Evolutionary conservation across 2,113 vertebrate genomes (phyloP), one percentile per base, ranked within the genome.

Genomic region (Neodon shergylaensis): DNA sequence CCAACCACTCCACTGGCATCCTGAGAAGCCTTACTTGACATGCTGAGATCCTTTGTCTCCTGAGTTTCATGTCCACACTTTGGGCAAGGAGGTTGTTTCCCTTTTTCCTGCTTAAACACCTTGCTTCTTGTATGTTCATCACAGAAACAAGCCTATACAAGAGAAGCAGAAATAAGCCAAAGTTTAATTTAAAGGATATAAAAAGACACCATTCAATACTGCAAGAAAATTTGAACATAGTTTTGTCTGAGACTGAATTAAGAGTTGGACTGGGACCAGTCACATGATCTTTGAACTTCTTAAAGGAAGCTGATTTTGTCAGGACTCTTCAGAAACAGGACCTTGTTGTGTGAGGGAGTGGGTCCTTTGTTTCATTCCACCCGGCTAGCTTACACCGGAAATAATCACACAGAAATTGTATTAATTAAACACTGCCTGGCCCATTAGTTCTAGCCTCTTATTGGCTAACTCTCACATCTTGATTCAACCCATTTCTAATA

Each of bases 41-140:
- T 99, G 99, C 99, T 99, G 90, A 99, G 99, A 91, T 99, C 99
- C 98, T 99, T 99, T 49, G 99, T 99, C 98, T 99, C 99, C 98
- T 99, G 99, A 3, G 99, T 99, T 98, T 99, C 99, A 3, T 99
- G 99, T 36, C 99, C 99, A 95, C 99, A 99, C 96, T 99, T 99
- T 17, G 99, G 99, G 94, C 99, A 99, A 0, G 99, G 99, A 49
- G 99, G 99, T 7, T 98, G 98, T 96, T 99, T 99, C 84, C 99
- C 99, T 88, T 99, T 99, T 96, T 99, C 99, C 91, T 99, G 99
- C 96, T 99, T 99, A 97, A 99, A 99, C 49, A 99, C 99, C 93
- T 99, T 99, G 98, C 99, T 99, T 83, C 99, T 99, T 92, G 99
- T 99, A 0, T 99, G 99, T 88, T 99, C 99, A 0, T 99, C 99